Conservation (phyloP, 2,113 vertebrate species). For the Crotalus helleri region DNA sequence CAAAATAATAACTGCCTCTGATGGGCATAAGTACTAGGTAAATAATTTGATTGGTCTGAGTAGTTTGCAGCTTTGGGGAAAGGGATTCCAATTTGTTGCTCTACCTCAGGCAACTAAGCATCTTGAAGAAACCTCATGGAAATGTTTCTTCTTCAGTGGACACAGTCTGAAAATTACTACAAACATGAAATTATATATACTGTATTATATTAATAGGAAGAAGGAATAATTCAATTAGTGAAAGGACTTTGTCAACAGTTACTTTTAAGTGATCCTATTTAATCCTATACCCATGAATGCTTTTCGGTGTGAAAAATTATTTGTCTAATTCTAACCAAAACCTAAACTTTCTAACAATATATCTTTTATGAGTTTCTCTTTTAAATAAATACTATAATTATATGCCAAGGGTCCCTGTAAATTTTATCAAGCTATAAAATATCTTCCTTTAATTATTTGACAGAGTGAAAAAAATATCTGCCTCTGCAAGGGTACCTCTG, state of each 20-base stretch:
- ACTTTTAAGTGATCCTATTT: constrained; percentile 59
- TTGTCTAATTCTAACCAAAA: constrained; percentile 78
- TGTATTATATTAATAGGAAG: neutral
- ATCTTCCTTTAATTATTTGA: constrained; percentile 79
- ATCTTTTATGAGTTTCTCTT: constrained; percentile 76
- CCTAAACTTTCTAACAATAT: constrained; percentile 79
- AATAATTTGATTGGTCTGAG: neutral
- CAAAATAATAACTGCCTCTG: neutral
- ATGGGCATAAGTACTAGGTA: neutral
- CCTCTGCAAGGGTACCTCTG: constrained; percentile 51
- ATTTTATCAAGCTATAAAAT: constrained; percentile 79
- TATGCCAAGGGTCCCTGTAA: constrained; percentile 74
- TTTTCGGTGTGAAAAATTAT: constrained; percentile 76
- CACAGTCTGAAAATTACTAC: neutral
- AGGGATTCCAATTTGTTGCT: neutral
- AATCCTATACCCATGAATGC: constrained; percentile 53
- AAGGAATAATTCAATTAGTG: constrained; percentile 69
- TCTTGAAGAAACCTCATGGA: neutral
- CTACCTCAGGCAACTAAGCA: neutral
- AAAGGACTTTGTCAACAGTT: constrained; percentile 68
- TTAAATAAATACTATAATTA: constrained; percentile 80
- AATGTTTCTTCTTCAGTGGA: neutral
- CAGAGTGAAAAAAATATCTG: constrained; percentile 53
- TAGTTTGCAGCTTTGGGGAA: neutral
- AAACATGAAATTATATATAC: neutral